Percentiles rank a stretch among this genome's conserved stretches.
Evolutionary conservation across 2,888 invertebrate species (phyloP).

Genomic region (Steinernema scapterisci): DNA sequence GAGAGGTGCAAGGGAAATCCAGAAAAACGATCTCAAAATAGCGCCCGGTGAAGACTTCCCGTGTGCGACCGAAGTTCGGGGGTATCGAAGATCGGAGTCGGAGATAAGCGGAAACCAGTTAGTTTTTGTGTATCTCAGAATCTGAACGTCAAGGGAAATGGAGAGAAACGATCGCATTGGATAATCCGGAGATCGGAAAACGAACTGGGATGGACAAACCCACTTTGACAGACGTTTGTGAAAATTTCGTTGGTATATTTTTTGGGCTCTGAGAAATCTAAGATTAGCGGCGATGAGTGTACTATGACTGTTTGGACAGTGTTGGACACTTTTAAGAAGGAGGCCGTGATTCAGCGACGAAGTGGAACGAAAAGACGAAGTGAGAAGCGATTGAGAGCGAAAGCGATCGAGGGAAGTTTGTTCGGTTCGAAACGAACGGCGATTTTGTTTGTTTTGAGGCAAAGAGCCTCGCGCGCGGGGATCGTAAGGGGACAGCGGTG

Average conservation of each 20-base stretch:
- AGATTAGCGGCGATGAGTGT: not conserved
- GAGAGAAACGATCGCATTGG: too few species aligned
- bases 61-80: too few species aligned
- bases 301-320: not conserved
- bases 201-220: not conserved
- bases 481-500: not conserved
- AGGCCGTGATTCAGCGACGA: not conserved
- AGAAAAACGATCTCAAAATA: too few species aligned
- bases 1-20: too few species aligned
- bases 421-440: constrained; percentile 17
- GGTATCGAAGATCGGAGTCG: too few species aligned
- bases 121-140: too few species aligned
- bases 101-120: too few species aligned
- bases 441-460: constrained; percentile 23
- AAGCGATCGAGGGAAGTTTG: constrained; percentile 11
- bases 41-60: too few species aligned
- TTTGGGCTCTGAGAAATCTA: not conserved
- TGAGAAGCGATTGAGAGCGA: constrained; percentile 12
- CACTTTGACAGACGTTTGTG: not conserved
- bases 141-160: too few species aligned
- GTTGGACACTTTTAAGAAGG: constrained; percentile 16
- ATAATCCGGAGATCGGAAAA: too few species aligned
- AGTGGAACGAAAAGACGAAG: not conserved
- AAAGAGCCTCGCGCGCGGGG: not conserved
- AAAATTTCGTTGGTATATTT: not conserved